A percentile compares a stretch with the other conserved stretches of the same genome.
phyloP scores from a whole-genome alignment of 1,140 invertebrate species.

The Atopsyche davidsoni region DNA sequence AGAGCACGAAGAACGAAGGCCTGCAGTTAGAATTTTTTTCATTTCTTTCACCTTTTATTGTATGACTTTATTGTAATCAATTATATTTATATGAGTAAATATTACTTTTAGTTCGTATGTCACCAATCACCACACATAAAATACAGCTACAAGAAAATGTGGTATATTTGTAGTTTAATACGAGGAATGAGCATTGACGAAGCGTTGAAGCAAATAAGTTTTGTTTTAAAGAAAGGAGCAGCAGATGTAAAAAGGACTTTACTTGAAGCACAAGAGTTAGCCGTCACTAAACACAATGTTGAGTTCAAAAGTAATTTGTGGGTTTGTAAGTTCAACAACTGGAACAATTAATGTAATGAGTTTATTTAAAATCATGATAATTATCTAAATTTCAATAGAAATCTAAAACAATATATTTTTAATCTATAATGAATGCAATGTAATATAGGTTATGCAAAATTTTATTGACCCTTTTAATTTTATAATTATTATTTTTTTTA shows the following conservation, averaged over 20 bases:
- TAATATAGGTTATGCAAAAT: neutral
- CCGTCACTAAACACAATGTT: constrained; percentile 84
- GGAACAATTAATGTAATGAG: too few species aligned
- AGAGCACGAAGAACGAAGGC: constrained; percentile 66
- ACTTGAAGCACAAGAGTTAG: constrained; percentile 82
- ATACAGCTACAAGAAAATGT: constrained; percentile 87
- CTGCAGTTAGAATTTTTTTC: constrained; percentile 72
- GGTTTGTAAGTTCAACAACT: constrained; percentile 92
- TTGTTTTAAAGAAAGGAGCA: constrained; percentile 79
- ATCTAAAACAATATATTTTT: too few species aligned
- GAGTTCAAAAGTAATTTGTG: constrained; percentile 94
- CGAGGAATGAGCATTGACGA: constrained; percentile 91
- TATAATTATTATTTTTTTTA: constrained; percentile 33
- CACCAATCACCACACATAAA: constrained; percentile 78
- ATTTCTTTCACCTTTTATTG: constrained; percentile 13
- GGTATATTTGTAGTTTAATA: constrained; percentile 81
- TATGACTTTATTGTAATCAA: neutral
- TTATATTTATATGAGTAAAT: neutral
- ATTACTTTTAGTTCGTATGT: constrained; percentile 70
- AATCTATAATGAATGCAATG: neutral
- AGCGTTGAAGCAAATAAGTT: constrained; percentile 84
- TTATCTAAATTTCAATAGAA: too few species aligned
- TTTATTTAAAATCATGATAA: too few species aligned
- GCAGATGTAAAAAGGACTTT: constrained; percentile 71
- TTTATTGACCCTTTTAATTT: neutral